Evolutionary conservation across 64 coral and sea anemone genomes (phyloP), one percentile per base, ranked within the genome.

Genomic region (Pocillopora verrucosa): DNA sequence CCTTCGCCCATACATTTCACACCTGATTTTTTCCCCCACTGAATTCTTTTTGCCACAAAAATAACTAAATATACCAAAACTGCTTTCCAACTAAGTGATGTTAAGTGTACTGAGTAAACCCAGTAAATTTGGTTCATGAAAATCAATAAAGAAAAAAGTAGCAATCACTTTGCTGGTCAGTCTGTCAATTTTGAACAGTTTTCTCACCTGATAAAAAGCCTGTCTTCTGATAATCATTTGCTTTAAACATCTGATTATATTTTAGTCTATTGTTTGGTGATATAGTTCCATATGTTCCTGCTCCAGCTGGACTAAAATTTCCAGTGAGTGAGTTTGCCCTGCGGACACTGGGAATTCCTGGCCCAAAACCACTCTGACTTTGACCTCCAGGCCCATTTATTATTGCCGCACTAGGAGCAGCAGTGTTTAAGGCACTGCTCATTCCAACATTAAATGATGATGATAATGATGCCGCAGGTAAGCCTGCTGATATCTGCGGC

Each of bases 241-340:
- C 86, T 67, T 98, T 98, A 37, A 98, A 98, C 90, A 98, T 90
- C 73, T 98, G 93, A 65, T 95, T 98, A 79, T 91, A 98, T 77
- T 98, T 98, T 5, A 98, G 86, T 65, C 91, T 93, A 22, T 88
- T 77, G 24, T 72, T 17, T 17, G 88, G 77, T 58, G 91, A 83
- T n/a, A 96, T 96, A 58, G 76, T 76, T 38, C 76, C 82, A 84
- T 70, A 93, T 10, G 87, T 80, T 64, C 68, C 74, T 77, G 67
- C 10, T 11, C 75, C 56, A 36, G 20, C 69, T 59, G 74, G 88
- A 60, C 74, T 86, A 86, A 79, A 68, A 25, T 57, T 20, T 25
- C 9, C 64, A 81, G 67, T 90, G 51, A 76, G 35, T 82, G 72
- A 91, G 63, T 94, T 89, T 17, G 65, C 10, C 13, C 85, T 77